Evolutionary conservation across 2,113 vertebrate species (phyloP).

Genomic region (crab-eating macaque (Macaca fascicularis)): T2T-MFA8v1.1 NC_088389.1:97360001-97360500

Average conservation of each 20-base stretch:
- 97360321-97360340: not conserved
- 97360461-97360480: not conserved
- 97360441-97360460: not conserved
- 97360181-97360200: not conserved
- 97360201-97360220: not conserved
- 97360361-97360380: not conserved
- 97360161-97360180: not conserved
- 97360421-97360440: not conserved
- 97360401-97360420: not conserved
- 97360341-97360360: conserved; percentile 3
- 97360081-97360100: not conserved
- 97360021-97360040: not conserved
- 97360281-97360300: not conserved
- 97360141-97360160: not conserved
- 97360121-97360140: not conserved
- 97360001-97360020: not conserved
- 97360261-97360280: not conserved
- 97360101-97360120: not conserved
- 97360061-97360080: not conserved
- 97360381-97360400: not conserved
- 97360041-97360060: not conserved
- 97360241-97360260: not conserved
- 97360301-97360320: not conserved
- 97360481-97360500: not conserved
- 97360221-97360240: not conserved